Evolutionary conservation across 2,888 invertebrate genomes (phyloP), one percentile per base, ranked within the genome.

Genomic region (Clepsis dumicolana): DNA sequence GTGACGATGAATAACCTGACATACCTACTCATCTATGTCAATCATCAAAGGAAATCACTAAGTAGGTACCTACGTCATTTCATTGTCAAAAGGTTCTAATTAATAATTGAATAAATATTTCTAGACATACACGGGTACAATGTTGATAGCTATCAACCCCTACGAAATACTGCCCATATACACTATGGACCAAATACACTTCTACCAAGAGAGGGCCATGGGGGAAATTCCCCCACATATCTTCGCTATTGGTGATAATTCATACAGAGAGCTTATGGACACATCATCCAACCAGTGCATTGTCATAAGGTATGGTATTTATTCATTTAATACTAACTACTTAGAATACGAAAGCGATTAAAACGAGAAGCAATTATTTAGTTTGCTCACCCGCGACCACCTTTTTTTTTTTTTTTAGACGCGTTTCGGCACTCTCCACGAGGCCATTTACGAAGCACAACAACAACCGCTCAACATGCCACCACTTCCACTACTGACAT

Each of bases 151-250:
- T 3, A 96, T 99, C 41, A 99, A 99, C 90, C 99, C 99, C 0
- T 99, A 99, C 84, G 97, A 98, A 91, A 95, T 98, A 71, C 93
- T 99, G 71, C 97, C 98, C n/a, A 98, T 99, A 84, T 99, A 99
- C 87, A 98, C 98, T 2, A 96, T 96, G 78, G 97, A 97, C 66
- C 96, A 98, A 87, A 97, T 99, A 75, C 95, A 96, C 70, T 91
- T 95, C 75, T 99, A 99, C 89, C 95, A 96, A 80, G 96, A 97
- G 74, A 95, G 95, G 77, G 96, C 96, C 83, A 95, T 98, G 65
- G 97, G 97, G 2, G 98, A 98, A 76, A 94, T 97, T 56, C 97
- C 98, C 0, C 99, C 99, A 0, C 99, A 99, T 83, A 98, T 99
- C 79, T 99, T 99, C 87, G 98, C 99, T 12, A 97, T 99, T 68